Evolutionary conservation across 2,113 vertebrate species (phyloP), one percentile per base, ranked within the genome.

Genomic region (Oplegnathus fasciatus): DNA sequence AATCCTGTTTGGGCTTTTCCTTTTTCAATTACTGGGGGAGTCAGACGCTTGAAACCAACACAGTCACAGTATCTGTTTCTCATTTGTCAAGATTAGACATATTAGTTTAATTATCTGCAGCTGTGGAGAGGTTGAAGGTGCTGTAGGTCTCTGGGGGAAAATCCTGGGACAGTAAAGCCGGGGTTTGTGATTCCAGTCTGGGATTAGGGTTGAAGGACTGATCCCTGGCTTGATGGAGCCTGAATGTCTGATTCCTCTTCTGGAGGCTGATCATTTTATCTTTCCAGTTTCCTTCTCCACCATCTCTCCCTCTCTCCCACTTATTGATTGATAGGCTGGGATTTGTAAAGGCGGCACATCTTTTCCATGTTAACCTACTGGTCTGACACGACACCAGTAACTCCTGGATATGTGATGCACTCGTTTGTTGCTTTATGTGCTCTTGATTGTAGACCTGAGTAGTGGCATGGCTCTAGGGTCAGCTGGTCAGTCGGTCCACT

Each of bases 11-110:
- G 1, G 26, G 17, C 1, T 50, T 68, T 62, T 69, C 66, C 22
- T 57, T 64, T 78, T 40, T 26, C 48, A 55, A 42, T 70, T 22
- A 58, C 0, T 1, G 50, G 54, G 32, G 0, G 32, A 85, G 48
- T 40, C 28, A 13, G 52, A 6, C 22, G 34, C 75, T 22, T 55
- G 0, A 40, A 66, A 17, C 18, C 18, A 40, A 60, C 69, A 50
- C 48, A 18, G 75, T 46, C 24, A 22, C 82, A 26, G 22, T 70
- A 11, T 88, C 86, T 84, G 83, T 72, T 86, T 61, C 70, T 78
- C 79, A 70, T 87, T 89, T 61, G n/a, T 83, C 60, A 40, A 18
- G 30, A 87, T 85, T 65, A 78, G 68, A 10, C 42, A 24, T 15
- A 18, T 80, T 71, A 55, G 72, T 75, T 71, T 82, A 55, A 44